Percentiles rank a stretch among this genome's conserved stretches.
Evolutionary conservation across 2,113 vertebrate genomes (phyloP).

Genomic region (Python bivittatus): DNA sequence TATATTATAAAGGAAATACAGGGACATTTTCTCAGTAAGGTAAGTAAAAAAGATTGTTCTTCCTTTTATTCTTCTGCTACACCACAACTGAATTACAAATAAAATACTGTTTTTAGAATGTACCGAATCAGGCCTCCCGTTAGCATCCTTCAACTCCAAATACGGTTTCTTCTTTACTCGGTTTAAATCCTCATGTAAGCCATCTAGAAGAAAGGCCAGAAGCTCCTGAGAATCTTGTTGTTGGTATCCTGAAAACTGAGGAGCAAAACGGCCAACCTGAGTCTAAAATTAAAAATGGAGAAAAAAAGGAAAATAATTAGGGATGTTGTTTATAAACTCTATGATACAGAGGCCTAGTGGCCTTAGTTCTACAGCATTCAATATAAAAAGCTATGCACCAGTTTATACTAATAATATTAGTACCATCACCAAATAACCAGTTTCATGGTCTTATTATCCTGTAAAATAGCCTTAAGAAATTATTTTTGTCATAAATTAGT

Average conservation of each 20-base stretch:
- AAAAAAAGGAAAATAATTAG: background rate
- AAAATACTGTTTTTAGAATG: background rate
- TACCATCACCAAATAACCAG: background rate
- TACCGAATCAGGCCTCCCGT: constrained; percentile 92
- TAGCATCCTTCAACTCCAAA: constrained; percentile 89
- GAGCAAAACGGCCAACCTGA: constrained; percentile 95
- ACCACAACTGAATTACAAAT: background rate
- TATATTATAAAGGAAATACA: background rate
- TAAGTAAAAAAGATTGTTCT: background rate
- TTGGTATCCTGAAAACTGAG: constrained; percentile 97
- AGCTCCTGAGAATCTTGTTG: constrained; percentile 98
- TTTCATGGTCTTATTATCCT: background rate
- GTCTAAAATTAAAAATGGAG: constrained; percentile 75
- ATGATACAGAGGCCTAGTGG: too few relatives aligned
- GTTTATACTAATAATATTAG: background rate
- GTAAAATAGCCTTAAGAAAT: background rate
- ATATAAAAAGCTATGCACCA: rapidly evolving
- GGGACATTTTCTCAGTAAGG: background rate
- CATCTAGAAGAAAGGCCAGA: constrained; percentile 92
- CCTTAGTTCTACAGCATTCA: background rate
- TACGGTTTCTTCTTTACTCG: constrained; percentile 98
- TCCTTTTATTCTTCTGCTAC: background rate
- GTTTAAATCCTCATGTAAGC: constrained; percentile 96
- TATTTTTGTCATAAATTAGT: background rate
- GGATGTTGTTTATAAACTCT: background rate